A percentile compares a stretch with the other conserved stretches of the same genome.
phyloP scores from a whole-genome alignment of 2,888 invertebrate genomes.

The Luperina testacea region DNA sequence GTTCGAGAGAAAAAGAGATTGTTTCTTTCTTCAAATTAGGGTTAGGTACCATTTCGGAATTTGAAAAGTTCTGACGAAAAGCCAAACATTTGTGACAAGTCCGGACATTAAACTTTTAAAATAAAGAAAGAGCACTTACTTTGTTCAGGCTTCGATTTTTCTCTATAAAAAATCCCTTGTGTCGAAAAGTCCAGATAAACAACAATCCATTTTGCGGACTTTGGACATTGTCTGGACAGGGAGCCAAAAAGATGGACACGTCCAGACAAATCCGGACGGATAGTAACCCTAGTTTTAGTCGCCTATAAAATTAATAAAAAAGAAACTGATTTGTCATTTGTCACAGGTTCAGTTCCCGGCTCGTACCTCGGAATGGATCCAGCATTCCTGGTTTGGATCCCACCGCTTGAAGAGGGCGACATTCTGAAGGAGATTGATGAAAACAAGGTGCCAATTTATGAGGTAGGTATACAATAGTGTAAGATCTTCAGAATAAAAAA shows the following conservation, averaged over 20 bases:
- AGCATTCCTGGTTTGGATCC: constrained; percentile 96
- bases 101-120: neutral
- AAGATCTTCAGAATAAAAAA: neutral
- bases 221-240: neutral
- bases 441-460: constrained; percentile 84
- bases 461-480: constrained; percentile 81
- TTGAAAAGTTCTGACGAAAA: neutral
- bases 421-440: constrained; percentile 91
- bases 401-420: constrained; percentile 93
- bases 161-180: neutral
- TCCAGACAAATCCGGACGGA: neutral
- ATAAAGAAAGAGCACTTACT: neutral
- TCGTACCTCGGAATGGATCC: constrained; percentile 97
- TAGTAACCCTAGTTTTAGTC: neutral
- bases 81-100: neutral
- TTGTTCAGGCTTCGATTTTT: neutral
- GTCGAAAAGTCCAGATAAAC: neutral
- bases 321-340: constrained; percentile 62
- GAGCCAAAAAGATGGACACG: too few relatives aligned
- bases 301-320: constrained; percentile 43
- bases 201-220: neutral
- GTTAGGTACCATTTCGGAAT: neutral
- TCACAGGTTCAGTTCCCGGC: constrained; percentile 94
- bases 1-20: neutral
- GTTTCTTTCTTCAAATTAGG: neutral